phyloP scores from a whole-genome alignment of 2,113 vertebrate genomes.

The Balaeniceps rex region DNA sequence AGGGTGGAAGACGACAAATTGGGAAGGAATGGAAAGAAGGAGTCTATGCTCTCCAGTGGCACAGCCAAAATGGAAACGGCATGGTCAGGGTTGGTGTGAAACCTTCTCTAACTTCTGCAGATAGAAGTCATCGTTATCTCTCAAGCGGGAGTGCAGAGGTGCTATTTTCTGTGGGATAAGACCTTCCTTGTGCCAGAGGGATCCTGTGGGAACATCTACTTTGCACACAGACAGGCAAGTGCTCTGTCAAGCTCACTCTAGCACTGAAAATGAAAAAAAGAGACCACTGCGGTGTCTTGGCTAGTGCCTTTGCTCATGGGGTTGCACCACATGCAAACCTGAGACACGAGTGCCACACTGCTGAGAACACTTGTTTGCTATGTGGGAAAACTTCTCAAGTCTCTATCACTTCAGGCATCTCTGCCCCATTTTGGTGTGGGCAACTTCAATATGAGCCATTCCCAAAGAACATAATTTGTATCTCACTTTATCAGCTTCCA shows the following conservation, averaged over 20 bases:
- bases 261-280: neutral
- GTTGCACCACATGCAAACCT: neutral
- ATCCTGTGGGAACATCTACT: rapidly evolving
- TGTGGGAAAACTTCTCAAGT: neutral
- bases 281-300: rapidly evolving
- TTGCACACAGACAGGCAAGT: neutral
- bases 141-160: neutral
- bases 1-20: neutral
- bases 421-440: neutral
- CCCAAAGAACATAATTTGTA: neutral
- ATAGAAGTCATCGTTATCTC: neutral
- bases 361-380: neutral
- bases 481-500: neutral
- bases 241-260: neutral
- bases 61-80: neutral
- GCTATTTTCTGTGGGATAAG: neutral
- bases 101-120: neutral
- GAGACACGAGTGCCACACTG: neutral
- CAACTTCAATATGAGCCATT: neutral
- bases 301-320: neutral
- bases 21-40: neutral
- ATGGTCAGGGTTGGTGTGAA: neutral
- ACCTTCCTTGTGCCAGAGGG: neutral
- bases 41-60: neutral
- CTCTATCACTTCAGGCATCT: neutral